Evolutionary conservation across 2,797 vertebrate species (phyloP).

Genomic region (Diplodus sargus): DNA sequence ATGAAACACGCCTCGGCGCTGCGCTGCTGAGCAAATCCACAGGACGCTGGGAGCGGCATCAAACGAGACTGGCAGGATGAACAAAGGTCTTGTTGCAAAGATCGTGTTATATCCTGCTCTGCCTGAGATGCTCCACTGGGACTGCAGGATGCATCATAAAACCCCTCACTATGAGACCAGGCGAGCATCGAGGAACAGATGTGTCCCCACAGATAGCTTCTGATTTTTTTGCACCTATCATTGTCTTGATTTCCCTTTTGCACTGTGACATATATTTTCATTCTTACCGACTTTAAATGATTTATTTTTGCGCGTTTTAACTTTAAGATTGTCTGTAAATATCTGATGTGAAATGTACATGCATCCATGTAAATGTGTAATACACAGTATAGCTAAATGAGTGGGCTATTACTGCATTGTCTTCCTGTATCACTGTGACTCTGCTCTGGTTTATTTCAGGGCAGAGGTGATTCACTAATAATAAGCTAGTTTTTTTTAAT

Average conservation of each 20-base stretch:
- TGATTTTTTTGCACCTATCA: slow-evolving; percentile 32
- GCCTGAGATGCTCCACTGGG: slow-evolving; percentile 23
- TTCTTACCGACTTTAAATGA: slow-evolving; percentile 33
- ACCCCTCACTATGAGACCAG: slow-evolving; percentile 15
- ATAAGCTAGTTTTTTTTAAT: neutral
- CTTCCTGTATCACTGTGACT: slow-evolving; percentile 3
- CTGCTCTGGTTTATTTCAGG: neutral
- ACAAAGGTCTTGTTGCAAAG: slow-evolving; percentile 44
- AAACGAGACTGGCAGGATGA: slow-evolving; percentile 34
- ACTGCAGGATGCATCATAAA: slow-evolving; percentile 29
- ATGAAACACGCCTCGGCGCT: neutral
- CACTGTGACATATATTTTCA: slow-evolving; percentile 17
- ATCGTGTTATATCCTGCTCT: slow-evolving; percentile 40
- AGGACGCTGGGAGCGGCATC: slow-evolving; percentile 36
- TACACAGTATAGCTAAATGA: neutral
- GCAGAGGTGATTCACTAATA: slow-evolving; percentile 22
- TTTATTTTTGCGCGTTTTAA: slow-evolving; percentile 32
- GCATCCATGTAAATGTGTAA: slow-evolving; percentile 49
- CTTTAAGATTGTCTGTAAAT: slow-evolving; percentile 48
- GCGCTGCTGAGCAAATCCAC: slow-evolving; percentile 41
- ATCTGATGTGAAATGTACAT: slow-evolving; percentile 44
- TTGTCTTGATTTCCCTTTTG: slow-evolving; percentile 46
- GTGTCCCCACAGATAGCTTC: slow-evolving; percentile 33
- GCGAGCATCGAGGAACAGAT: slow-evolving; percentile 24
- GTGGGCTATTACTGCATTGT: neutral